Base-by-base conservation (phyloP, 1,140 invertebrate species). In the Gyrodactylus bullatarudis region DNA sequence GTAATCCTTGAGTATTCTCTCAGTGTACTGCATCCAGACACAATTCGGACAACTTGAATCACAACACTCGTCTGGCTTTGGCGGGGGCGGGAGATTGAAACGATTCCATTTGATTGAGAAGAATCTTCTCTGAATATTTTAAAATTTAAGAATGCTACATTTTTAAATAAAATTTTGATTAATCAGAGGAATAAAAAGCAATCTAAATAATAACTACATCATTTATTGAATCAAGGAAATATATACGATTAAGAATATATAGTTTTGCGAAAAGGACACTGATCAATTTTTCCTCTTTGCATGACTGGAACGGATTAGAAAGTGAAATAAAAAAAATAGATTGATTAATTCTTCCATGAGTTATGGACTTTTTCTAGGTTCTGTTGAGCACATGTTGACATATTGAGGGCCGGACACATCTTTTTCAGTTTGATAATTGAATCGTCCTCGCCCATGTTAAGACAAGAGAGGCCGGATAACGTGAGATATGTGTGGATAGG, bases 401-500 rank as follows among this genome's bases (percentile, higher is more conserved):
- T n/a, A 54, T 54, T 54, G 8, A 54, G n/a, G 34, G 34, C n/a
- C 8, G 34, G 34, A 54, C 8, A 54, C 8, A 54, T 54, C 34
- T 54, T 54, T 54, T 54, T n/a, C 8, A 54, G 34, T 16, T 8
- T 16, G 8, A 54, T 8, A 54, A 54, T n/a, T n/a, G 8, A 16
- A 16, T 54, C 34, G 34, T 54, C n/a, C 8, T 54, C 34, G n/a
- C 34, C 72, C 1, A 21, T 23, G 26, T 22, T 23, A 1, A 73
- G 21, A 22, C 20, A 23, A 24, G 72, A 68, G 1, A 73, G 21
- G 20, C 72, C 72, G 1, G 72, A 22, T 26, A 73, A 26, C 68
- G 20, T 23, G 22, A 73, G 26, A 69, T 73, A 73, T 1, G 72
- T 73, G 34, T 73, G 72, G 20, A 73, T 68, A 1, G 72, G 72